Conservation (phyloP, 1,140 invertebrate genomes). For the Calephelis virginiensis region DNA sequence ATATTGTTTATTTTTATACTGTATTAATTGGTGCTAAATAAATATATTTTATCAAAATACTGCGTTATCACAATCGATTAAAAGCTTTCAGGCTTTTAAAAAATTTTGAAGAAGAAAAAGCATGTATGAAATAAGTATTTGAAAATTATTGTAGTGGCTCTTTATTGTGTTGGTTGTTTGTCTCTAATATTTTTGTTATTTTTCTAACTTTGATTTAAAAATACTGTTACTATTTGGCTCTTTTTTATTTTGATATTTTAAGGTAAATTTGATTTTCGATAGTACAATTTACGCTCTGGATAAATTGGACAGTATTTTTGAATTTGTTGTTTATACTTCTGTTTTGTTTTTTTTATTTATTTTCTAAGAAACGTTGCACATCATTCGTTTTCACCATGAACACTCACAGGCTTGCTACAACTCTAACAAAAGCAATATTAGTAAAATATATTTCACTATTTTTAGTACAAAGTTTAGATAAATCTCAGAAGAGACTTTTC, state of each 20-base stretch:
- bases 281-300: too few relatives aligned
- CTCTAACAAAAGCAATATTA: too few relatives aligned
- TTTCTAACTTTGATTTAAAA: not conserved
- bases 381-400: too few relatives aligned
- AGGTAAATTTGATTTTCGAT: too few relatives aligned
- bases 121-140: constrained; percentile 58
- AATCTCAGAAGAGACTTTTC: too few relatives aligned
- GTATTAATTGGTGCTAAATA: constrained; percentile 48
- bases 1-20: constrained; percentile 32
- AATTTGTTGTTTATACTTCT: too few relatives aligned
- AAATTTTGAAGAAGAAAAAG: constrained; percentile 36
- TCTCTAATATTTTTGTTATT: not conserved
- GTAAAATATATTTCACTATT: too few relatives aligned
- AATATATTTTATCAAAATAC: constrained; percentile 49
- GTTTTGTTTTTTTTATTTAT: too few relatives aligned
- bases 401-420: too few relatives aligned
- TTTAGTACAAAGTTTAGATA: too few relatives aligned
- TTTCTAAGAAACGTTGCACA: too few relatives aligned
- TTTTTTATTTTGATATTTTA: not conserved
- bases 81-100: constrained; percentile 66
- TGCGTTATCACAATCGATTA: constrained; percentile 63
- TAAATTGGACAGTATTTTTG: too few relatives aligned
- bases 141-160: not conserved
- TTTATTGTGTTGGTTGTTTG: constrained; percentile 44
- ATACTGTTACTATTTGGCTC: not conserved